These are phyloP conservation scores for Sepiola atlantica DNA, from an alignment of 2,888 invertebrate species.

Conservation along the genomic window DNA sequence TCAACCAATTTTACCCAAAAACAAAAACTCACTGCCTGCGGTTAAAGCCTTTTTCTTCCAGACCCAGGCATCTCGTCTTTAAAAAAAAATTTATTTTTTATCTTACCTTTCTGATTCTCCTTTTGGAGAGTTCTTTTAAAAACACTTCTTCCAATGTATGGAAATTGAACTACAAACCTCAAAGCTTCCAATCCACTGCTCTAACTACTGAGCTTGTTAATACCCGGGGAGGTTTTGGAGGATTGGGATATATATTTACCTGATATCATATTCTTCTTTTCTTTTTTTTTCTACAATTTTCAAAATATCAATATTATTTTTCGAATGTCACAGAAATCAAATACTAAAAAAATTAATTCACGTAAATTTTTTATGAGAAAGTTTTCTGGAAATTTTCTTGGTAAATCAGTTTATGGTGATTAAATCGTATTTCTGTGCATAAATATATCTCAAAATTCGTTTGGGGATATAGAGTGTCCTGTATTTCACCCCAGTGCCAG, in stretches of 20 bases:
- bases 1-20: not conserved
- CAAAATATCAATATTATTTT: not conserved
- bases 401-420: not conserved
- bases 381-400: not conserved
- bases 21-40: not conserved
- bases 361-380: no score
- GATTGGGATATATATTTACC: not conserved
- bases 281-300: not conserved
- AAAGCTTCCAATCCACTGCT: conserved; percentile 12
- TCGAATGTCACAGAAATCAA: not conserved
- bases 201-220: not conserved
- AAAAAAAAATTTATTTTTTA: not conserved
- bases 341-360: not conserved
- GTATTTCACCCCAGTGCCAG: not conserved
- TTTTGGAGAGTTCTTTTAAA: not conserved
- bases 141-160: not conserved
- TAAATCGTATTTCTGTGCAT: not conserved
- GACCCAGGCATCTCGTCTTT: not conserved
- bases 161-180: not conserved
- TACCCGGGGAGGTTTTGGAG: not conserved
- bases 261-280: not conserved
- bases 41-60: not conserved
- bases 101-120: not conserved
- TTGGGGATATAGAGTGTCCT: not conserved
- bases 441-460: not conserved